Percentiles rank a stretch among this genome's conserved stretches.
phyloP scores from a whole-genome alignment of 2,888 invertebrate species.

The Automeris io region DNA sequence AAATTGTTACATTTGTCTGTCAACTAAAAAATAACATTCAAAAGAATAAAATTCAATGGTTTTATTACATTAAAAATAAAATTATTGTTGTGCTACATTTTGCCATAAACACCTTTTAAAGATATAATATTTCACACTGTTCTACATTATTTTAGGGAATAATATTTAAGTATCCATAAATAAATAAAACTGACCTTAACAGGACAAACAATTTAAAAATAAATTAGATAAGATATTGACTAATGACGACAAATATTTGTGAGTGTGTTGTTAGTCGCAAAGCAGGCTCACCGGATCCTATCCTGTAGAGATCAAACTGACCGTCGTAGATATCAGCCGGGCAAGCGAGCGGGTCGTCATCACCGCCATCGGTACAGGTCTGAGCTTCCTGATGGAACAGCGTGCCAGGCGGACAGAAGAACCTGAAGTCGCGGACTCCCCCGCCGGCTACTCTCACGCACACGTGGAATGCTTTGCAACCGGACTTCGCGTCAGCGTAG shows the following conservation, averaged over 20 bases:
- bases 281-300: slow-evolving; percentile 82
- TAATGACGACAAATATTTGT: slow-evolving; percentile 27
- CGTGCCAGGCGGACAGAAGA: slow-evolving; percentile 92
- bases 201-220: too few species aligned
- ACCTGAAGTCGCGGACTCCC: slow-evolving; percentile 88
- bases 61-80: too few species aligned
- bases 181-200: too few species aligned
- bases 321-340: slow-evolving; percentile 89
- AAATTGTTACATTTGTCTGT: too few species aligned
- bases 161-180: too few species aligned
- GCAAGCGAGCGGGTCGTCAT: slow-evolving; percentile 85
- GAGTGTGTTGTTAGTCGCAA: slow-evolving; percentile 60
- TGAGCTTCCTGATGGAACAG: slow-evolving; percentile 95
- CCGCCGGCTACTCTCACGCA: slow-evolving; percentile 91
- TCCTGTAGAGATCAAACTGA: slow-evolving; percentile 90
- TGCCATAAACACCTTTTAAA: too few species aligned
- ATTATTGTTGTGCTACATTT: too few species aligned
- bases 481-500: slow-evolving; percentile 91
- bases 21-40: too few species aligned
- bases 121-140: too few species aligned
- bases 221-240: too few species aligned
- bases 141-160: too few species aligned
- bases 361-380: slow-evolving; percentile 94
- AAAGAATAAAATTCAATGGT: too few species aligned
- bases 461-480: slow-evolving; percentile 93